These are phyloP conservation scores for Anguilla obscura DNA, from an alignment of 2,797 vertebrate species.

Conservation along the genomic window DNA sequence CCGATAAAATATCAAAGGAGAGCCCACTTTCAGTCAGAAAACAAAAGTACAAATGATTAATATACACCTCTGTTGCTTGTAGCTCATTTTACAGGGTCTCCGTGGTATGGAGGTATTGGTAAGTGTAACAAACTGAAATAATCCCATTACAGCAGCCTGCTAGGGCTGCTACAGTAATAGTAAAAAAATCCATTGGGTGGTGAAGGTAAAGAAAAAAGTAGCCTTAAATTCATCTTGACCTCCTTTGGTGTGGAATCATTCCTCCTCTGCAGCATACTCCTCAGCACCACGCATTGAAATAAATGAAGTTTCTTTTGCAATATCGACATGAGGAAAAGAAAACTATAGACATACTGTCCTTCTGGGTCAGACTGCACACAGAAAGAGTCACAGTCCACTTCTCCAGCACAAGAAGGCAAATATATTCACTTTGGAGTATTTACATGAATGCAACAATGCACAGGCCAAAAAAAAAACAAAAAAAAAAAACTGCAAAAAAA, in stretches of 20 bases:
- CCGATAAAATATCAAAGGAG: not conserved
- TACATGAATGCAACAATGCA: not conserved
- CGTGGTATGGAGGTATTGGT: not conserved
- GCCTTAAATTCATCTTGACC: not conserved
- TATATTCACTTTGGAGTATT: not conserved
- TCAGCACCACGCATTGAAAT: not conserved
- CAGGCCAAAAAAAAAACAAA: not conserved
- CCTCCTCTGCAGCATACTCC: not conserved
- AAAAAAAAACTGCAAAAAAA: not conserved
- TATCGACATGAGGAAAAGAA: not conserved
- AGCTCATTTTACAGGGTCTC: not conserved
- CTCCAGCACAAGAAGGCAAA: not conserved
- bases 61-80: not conserved
- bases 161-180: not conserved
- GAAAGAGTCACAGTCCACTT: not conserved
- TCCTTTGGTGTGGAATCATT: not conserved
- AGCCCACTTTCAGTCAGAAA: constrained; percentile 1
- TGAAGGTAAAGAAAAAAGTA: not conserved
- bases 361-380: not conserved
- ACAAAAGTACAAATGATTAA: not conserved
- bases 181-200: not conserved
- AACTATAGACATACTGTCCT: constrained; percentile 38
- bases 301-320: not conserved
- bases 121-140: not conserved
- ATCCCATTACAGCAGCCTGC: not conserved